These are phyloP conservation scores for Falcunculus frontatus DNA, from an alignment of 2,113 vertebrate species.

Conservation along the genomic window DNA sequence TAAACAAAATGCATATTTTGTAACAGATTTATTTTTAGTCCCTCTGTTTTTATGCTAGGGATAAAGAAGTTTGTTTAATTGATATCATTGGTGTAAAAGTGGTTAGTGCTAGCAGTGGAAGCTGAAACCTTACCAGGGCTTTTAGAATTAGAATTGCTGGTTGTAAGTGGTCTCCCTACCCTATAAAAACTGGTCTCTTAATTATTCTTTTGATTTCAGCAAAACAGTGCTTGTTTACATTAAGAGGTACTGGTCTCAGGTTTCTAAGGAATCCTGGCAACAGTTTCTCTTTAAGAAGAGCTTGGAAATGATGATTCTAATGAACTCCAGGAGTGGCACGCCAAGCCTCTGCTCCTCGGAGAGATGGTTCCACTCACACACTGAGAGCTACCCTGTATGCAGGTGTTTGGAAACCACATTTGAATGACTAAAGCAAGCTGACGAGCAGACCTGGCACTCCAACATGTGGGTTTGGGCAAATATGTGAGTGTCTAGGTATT, in stretches of 20 bases:
- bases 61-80: slow-evolving; percentile 17
- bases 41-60: background rate
- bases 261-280: background rate
- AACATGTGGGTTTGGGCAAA: background rate
- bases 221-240: background rate
- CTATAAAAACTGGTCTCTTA: background rate
- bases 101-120: background rate
- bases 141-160: background rate
- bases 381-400: background rate
- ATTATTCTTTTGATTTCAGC: background rate
- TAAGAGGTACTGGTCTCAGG: background rate
- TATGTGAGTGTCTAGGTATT: background rate
- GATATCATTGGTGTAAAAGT: background rate
- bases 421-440: background rate
- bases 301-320: background rate
- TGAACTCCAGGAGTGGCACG: background rate
- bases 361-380: background rate
- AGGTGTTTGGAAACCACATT: background rate
- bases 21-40: slow-evolving; percentile 48
- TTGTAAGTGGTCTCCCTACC: background rate
- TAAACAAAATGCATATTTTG: slow-evolving; percentile 48
- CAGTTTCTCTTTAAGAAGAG: background rate
- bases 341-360: background rate
- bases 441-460: background rate
- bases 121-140: background rate